A percentile compares a stretch with the other conserved stretches of the same genome.
These are phyloP conservation scores for Eulemur mongoz DNA, from an alignment of 2,797 vertebrate species.

Conservation along the genomic window DNA sequence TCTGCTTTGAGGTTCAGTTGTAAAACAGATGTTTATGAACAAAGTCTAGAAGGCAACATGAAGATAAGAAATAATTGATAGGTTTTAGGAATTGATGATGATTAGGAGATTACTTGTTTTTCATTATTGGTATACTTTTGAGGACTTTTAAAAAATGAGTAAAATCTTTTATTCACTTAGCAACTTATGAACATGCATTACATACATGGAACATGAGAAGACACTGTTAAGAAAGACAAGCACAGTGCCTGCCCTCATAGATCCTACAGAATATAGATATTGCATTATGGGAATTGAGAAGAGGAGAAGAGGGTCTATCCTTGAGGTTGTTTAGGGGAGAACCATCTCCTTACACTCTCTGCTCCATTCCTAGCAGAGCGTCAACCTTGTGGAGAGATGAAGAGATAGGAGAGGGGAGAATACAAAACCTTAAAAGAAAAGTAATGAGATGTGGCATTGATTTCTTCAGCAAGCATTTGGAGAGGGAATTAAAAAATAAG, in stretches of 20 bases:
- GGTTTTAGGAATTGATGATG: background rate
- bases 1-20: background rate
- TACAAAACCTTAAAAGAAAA: background rate
- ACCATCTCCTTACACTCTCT: background rate
- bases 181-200: background rate
- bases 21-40: background rate
- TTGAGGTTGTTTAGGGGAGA: background rate
- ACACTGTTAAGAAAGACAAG: background rate
- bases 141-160: background rate
- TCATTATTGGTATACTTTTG: conserved; percentile 3
- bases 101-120: background rate
- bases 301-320: background rate
- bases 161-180: conserved; percentile 6
- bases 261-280: background rate
- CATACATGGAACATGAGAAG: background rate
- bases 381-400: background rate
- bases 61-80: background rate
- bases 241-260: background rate
- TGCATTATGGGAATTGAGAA: background rate
- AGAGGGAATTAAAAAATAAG: background rate
- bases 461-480: background rate
- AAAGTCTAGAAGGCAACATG: background rate
- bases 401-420: background rate
- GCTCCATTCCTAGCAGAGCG: background rate
- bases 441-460: background rate